Percentiles rank a stretch among this genome's conserved stretches.
phyloP scores from a whole-genome alignment of 1,140 invertebrate genomes.

The Philopotamus ludificatus region DNA sequence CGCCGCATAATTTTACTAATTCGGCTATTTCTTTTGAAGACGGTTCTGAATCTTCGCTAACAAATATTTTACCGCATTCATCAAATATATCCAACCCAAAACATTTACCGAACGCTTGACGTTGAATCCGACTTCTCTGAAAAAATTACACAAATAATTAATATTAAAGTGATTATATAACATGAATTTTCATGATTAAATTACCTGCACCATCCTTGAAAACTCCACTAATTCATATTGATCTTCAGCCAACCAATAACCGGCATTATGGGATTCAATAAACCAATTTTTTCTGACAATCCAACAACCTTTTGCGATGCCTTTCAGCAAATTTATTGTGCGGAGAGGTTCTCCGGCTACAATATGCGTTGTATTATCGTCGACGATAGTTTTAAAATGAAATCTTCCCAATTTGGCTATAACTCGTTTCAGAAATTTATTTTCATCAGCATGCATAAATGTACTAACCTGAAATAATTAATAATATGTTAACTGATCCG shows the following conservation, averaged over 20 bases:
- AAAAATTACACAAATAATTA: conserved; percentile 35
- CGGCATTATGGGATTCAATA: conserved; percentile 46
- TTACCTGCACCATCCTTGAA: conserved; percentile 50
- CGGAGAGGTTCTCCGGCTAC: conserved; percentile 49
- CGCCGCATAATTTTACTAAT: conserved; percentile 48
- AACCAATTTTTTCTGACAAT: conserved; percentile 53
- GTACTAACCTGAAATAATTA: conserved; percentile 30
- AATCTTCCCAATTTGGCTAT: conserved; percentile 52
- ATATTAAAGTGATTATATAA: conserved; percentile 3
- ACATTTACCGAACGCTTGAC: conserved; percentile 48
- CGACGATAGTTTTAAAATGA: conserved; percentile 48
- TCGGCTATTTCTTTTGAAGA: conserved; percentile 47
- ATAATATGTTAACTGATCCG: no score
- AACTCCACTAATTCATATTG: conserved; percentile 52
- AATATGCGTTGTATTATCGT: conserved; percentile 52
- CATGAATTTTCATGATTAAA: not conserved
- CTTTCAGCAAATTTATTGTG: conserved; percentile 55
- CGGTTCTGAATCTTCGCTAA: conserved; percentile 44
- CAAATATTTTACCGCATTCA: conserved; percentile 47
- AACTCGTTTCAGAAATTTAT: conserved; percentile 37
- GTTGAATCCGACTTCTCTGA: conserved; percentile 48
- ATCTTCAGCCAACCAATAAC: conserved; percentile 53
- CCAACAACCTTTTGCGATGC: conserved; percentile 55
- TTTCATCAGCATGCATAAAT: conserved; percentile 33
- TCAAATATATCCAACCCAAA: conserved; percentile 49